Evolutionary conservation across 2,113 vertebrate genomes (phyloP).

Genomic region (Psittacara wagleri): DNA sequence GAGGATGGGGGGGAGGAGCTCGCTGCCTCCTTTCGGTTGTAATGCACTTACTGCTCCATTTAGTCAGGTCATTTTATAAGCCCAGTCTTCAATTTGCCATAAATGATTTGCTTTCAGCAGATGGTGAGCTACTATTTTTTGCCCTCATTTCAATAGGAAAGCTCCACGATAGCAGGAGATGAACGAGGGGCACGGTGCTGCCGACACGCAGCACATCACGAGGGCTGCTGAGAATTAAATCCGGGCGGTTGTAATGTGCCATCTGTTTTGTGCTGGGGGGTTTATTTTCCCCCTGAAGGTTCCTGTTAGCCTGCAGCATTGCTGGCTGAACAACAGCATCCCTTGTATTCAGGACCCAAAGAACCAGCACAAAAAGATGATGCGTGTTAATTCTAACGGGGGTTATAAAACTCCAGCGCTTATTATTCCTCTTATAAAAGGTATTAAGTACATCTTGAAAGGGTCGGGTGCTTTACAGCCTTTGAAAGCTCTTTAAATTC

Average conservation of each 20-base stretch:
- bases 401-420: not conserved
- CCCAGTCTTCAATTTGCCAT: conserved; percentile 43
- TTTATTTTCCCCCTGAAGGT: not conserved
- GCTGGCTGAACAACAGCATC: not conserved
- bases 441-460: not conserved
- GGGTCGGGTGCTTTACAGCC: not conserved
- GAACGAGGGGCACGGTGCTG: conserved; percentile 28
- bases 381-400: rapidly evolving
- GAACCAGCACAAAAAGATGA: not conserved
- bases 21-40: not conserved
- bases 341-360: not conserved
- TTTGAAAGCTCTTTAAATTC: not conserved
- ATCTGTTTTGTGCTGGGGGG: conserved; percentile 34
- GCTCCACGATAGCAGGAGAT: conserved; percentile 11
- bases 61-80: conserved; percentile 56
- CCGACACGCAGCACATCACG: conserved; percentile 31
- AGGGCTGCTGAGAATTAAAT: conserved; percentile 61
- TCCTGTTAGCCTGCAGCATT: not conserved
- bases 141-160: conserved; percentile 59
- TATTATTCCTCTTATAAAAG: not conserved
- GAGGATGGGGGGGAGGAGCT: conserved; percentile 20
- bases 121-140: conserved; percentile 64
- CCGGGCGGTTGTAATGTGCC: conserved; percentile 17
- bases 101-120: conserved; percentile 62
- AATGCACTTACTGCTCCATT: conserved; percentile 36